Base-by-base conservation (phyloP, 1,140 invertebrate species). In the Hypothenemus hampei region DNA sequence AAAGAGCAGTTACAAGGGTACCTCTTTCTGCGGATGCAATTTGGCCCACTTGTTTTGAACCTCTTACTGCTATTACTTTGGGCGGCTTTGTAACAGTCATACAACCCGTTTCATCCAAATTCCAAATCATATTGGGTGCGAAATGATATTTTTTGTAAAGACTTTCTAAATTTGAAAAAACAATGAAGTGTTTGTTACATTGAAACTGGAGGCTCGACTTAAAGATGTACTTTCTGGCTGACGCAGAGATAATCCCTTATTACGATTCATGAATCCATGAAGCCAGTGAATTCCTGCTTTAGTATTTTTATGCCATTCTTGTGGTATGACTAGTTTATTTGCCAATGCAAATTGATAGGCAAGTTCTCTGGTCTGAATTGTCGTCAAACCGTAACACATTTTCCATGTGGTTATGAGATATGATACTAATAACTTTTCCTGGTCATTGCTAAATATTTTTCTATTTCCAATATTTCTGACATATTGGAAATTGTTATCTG, bases 81-180 rank as follows among this genome's bases (percentile, higher is more conserved):
- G 61, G 64, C 26, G 66, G 58, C 47, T 69, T 58, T 31, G 18
- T 68, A 65, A 77, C 72, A 10, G 73, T 76, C 21, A 69, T 72
- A 29, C 75, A 58, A 11, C 73, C 75, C 4, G 72, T 77, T 61
- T 78, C 77, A 63, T 78, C 75, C 11, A 58, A 53, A 35, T 67
- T 69, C 43, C 64, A 69, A 45, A 74, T 67, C 43, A 54, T 54
- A 24, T 54, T 47, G 18, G 53, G 65, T 37, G 57, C 23, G 60
- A 71, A 72, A 20, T 70, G 64, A 45, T 66, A 33, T 33, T 59
- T 62, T 39, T 54, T 57, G 36, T 69, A 59, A 13, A 69, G 57
- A 36, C 50, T 65, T 50, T 63, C 52, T 49, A 70, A 65, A 54
- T 70, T 71, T 20, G 65, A 55, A 65, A 63, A 75, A 75, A 75